These are phyloP conservation scores for Enteromius afrohamiltoni DNA, from an alignment of 2,797 vertebrate genomes.

Conservation along the genomic window DNA sequence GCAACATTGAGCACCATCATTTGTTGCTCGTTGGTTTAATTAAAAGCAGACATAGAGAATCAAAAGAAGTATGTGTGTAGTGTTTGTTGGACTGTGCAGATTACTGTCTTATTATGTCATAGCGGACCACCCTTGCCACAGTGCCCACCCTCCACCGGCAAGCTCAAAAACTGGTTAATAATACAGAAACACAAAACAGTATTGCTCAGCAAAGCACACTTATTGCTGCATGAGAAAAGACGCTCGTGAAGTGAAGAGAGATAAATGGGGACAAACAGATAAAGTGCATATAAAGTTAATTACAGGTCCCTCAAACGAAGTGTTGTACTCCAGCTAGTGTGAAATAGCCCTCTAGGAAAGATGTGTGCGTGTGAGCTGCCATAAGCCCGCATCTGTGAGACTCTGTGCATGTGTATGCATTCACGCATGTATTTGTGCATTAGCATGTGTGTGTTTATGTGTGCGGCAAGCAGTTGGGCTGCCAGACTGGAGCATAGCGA, in stretches of 20 bases:
- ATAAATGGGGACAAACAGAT: background rate
- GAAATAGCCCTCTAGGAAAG: conserved; percentile 33
- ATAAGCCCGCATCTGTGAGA: conserved; percentile 37
- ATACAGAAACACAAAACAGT: conserved; percentile 25
- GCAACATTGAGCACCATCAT: conserved; percentile 3
- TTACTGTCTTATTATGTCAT: conserved; percentile 46
- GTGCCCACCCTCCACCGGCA: conserved; percentile 34
- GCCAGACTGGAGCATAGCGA: conserved; percentile 87
- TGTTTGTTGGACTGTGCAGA: conserved; percentile 38
- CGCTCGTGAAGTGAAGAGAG: background rate
- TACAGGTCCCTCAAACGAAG: conserved; percentile 16
- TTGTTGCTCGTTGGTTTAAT: conserved; percentile 42
- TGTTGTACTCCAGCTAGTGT: conserved; percentile 35
- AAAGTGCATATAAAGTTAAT: conserved; percentile 7
- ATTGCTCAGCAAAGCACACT: conserved; percentile 26
- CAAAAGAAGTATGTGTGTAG: background rate
- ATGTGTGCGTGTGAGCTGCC: background rate
- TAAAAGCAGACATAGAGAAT: conserved; percentile 38
- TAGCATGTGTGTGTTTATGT: conserved; percentile 55
- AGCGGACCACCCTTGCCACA: conserved; percentile 31
- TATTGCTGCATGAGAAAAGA: background rate
- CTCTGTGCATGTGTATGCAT: conserved; percentile 46
- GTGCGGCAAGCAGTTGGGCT: conserved; percentile 83
- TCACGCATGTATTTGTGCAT: conserved; percentile 48
- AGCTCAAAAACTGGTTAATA: conserved; percentile 28